These are phyloP conservation scores for Mimumesa dahlbomi DNA, from an alignment of 2,888 invertebrate genomes.

Conservation along the genomic window DNA sequence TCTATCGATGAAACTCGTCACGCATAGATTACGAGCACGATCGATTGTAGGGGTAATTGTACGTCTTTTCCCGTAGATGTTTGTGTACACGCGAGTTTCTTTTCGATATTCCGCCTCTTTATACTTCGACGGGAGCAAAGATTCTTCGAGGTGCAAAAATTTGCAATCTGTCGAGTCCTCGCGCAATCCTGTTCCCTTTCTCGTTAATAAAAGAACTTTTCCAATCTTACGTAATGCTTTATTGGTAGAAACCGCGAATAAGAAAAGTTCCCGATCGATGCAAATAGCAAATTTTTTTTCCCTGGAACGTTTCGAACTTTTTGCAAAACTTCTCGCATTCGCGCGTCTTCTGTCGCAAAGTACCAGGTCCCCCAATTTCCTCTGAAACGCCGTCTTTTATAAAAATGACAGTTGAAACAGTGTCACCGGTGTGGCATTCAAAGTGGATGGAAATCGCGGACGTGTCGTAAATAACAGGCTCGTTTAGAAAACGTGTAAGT, in stretches of 20 bases:
- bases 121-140: not conserved
- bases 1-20: too few species aligned
- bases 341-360: too few species aligned
- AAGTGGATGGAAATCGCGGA: not conserved
- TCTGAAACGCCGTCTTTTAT: not conserved
- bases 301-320: not conserved
- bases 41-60: too few species aligned
- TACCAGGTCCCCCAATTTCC: not conserved
- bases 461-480: not conserved
- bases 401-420: too few species aligned
- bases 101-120: too few species aligned
- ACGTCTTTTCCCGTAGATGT: too few species aligned
- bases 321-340: too few species aligned
- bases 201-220: conserved; percentile 4
- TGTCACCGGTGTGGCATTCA: too few species aligned
- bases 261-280: conserved; percentile 4
- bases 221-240: conserved; percentile 1
- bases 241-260: conserved; percentile 2
- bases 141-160: not conserved
- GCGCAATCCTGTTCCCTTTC: not conserved
- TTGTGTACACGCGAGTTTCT: too few species aligned
- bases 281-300: not conserved
- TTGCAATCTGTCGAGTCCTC: not conserved
- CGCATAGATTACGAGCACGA: too few species aligned
- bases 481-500: too few species aligned